Percentiles rank a stretch among this genome's conserved stretches.
These are phyloP conservation scores for Tetragonisca angustula DNA, from an alignment of 2,888 invertebrate genomes.

Conservation along the genomic window DNA sequence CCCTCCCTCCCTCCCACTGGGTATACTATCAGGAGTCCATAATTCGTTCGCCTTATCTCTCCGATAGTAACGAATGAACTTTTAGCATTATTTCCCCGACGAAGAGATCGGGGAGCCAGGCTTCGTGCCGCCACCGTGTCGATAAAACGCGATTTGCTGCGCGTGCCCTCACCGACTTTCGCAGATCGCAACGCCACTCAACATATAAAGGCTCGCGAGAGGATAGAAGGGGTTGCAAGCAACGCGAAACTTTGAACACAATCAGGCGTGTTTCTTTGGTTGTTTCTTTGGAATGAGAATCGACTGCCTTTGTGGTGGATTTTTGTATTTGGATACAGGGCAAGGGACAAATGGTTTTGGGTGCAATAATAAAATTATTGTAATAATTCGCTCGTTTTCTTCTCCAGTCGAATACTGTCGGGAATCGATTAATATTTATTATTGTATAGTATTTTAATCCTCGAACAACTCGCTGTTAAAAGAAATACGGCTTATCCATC, in stretches of 20 bases:
- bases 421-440: no score
- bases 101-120: conserved; percentile 42
- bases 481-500: no score
- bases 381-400: no score
- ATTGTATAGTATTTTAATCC: no score
- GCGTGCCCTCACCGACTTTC: not conserved
- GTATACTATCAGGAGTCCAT: conserved; percentile 69
- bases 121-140: not conserved
- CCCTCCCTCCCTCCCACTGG: not conserved
- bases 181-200: not conserved
- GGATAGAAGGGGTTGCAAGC: not conserved
- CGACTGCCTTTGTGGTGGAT: not conserved
- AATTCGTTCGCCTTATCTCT: conserved; percentile 68
- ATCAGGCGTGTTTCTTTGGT: no score
- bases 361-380: no score
- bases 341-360: no score
- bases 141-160: not conserved
- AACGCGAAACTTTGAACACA: not conserved
- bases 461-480: no score
- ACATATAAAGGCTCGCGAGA: not conserved
- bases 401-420: no score
- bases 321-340: not conserved
- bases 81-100: conserved; percentile 68
- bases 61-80: conserved; percentile 70
- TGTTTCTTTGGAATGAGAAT: not conserved